These are phyloP conservation scores for Falco columbarius DNA, from an alignment of 2,797 vertebrate genomes.

Conservation along the genomic window DNA sequence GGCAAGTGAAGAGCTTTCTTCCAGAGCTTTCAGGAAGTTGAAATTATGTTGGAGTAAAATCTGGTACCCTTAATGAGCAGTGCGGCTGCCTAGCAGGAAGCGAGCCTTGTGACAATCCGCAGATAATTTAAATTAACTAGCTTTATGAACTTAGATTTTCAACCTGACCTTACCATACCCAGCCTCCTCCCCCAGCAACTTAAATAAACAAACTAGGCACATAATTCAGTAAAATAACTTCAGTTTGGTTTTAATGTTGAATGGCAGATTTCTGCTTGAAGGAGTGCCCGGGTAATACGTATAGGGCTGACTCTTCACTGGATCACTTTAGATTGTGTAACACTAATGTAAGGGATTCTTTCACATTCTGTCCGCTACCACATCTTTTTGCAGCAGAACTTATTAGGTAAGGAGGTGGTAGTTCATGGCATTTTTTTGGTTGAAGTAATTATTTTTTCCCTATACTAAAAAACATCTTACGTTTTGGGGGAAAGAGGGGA, in stretches of 20 bases:
- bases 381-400: neutral
- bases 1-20: neutral
- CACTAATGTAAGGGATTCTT: neutral
- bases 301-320: neutral
- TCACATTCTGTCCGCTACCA: fast-evolving
- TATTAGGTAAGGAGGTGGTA: neutral
- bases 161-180: neutral
- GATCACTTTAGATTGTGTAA: neutral
- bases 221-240: neutral
- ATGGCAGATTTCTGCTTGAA: neutral
- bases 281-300: neutral
- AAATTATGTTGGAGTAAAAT: neutral
- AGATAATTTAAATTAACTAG: conserved; percentile 25
- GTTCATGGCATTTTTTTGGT: neutral
- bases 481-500: neutral
- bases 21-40: neutral
- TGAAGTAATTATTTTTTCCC: neutral
- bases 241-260: neutral
- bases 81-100: conserved; percentile 29
- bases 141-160: neutral
- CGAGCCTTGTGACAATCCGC: neutral
- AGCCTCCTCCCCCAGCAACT: neutral
- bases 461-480: neutral
- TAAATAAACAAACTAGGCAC: neutral
- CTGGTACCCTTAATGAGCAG: conserved; percentile 36